phyloP scores from a whole-genome alignment of 2,797 vertebrate genomes.

The Calcarius lapponicus region DNA sequence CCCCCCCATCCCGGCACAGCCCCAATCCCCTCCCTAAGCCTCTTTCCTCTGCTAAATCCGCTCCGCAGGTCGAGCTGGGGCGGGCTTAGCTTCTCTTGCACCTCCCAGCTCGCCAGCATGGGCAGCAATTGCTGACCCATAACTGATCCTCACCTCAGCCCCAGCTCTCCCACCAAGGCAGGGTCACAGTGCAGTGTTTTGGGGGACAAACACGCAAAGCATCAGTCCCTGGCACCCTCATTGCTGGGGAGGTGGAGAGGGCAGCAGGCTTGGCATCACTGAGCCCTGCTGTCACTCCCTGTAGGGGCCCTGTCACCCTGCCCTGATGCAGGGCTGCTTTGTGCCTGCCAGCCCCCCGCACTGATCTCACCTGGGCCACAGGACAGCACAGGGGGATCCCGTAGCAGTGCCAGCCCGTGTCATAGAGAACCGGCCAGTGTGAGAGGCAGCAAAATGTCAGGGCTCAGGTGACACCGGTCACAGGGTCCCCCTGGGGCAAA shows the following conservation, averaged over 20 bases:
- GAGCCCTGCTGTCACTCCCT: neutral
- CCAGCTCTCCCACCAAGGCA: neutral
- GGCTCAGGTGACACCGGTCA: neutral
- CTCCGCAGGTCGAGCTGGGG: neutral
- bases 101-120: accelerated
- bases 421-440: accelerated
- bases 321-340: neutral
- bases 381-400: neutral
- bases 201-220: neutral
- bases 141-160: neutral
- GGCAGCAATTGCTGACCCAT: neutral
- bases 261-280: neutral
- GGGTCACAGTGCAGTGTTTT: neutral
- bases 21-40: conserved; percentile 59
- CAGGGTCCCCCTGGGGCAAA: neutral
- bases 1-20: neutral
- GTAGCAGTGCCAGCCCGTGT: neutral
- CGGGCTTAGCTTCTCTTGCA: neutral
- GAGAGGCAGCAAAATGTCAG: accelerated
- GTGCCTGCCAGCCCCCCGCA: accelerated
- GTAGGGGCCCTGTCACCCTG: neutral
- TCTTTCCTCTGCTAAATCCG: conserved; percentile 46
- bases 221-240: neutral
- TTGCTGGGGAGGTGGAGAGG: neutral
- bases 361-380: neutral